These are phyloP conservation scores for Globodera rostochiensis DNA, from an alignment of 1,140 invertebrate genomes.

Conservation along the genomic window DNA sequence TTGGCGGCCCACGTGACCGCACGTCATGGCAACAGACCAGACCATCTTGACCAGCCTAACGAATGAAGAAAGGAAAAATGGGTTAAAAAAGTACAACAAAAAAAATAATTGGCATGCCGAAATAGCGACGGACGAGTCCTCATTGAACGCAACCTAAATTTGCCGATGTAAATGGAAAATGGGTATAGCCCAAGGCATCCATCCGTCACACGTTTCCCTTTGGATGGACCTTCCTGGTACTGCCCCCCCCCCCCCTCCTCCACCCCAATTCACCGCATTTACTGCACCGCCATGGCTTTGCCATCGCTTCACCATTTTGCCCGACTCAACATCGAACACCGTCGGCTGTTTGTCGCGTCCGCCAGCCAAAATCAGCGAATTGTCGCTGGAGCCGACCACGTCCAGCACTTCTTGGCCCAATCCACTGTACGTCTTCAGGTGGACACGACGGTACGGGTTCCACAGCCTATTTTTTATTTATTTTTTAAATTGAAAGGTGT, in stretches of 20 bases:
- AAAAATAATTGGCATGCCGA: constrained; percentile 8
- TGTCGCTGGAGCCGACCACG: constrained; percentile 47
- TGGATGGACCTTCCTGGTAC: no score
- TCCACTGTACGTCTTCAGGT: constrained; percentile 42
- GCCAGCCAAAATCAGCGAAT: constrained; percentile 48
- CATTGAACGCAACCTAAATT: constrained; percentile 43
- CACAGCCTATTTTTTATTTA: constrained; percentile 17
- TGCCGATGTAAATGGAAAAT: background rate
- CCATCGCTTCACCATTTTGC: constrained; percentile 55
- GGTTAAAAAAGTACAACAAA: background rate
- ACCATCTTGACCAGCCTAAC: constrained; percentile 45
- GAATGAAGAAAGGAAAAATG: background rate
- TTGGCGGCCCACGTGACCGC: constrained; percentile 46
- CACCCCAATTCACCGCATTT: constrained; percentile 35
- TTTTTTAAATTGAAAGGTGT: background rate
- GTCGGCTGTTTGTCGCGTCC: constrained; percentile 52
- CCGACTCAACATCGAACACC: constrained; percentile 53
- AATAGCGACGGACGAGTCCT: constrained; percentile 47
- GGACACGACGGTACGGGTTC: constrained; percentile 45
- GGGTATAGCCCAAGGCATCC: background rate
- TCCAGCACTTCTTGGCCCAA: constrained; percentile 37
- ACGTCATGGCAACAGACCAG: constrained; percentile 44
- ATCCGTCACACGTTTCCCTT: no score
- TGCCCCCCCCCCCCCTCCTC: no score
- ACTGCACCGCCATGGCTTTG: constrained; percentile 49